phyloP scores from a whole-genome alignment of 2,797 vertebrate species.

The Spinibarbus caldwelli region DNA sequence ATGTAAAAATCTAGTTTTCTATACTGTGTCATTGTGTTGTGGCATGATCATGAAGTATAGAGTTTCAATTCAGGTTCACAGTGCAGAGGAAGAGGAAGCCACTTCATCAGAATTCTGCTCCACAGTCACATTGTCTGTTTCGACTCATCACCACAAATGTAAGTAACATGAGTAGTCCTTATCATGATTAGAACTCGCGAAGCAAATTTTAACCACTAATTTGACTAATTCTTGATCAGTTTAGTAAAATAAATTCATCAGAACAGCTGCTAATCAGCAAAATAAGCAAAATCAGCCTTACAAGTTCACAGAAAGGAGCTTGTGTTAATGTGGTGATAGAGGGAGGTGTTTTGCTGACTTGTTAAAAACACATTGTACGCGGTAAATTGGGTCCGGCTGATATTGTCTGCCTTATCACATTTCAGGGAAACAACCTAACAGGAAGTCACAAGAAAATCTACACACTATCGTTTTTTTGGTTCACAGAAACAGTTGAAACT shows the following conservation, averaged over 20 bases:
- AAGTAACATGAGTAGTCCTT: conserved; percentile 32
- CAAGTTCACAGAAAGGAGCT: neutral
- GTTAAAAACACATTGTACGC: neutral
- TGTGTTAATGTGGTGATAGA: conserved; percentile 14
- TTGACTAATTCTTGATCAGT: conserved; percentile 19
- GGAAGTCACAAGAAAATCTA: conserved; percentile 40
- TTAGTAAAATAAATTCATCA: neutral
- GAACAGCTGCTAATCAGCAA: neutral
- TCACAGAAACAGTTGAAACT: neutral
- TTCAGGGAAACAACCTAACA: conserved; percentile 32
- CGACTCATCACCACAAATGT: conserved; percentile 71
- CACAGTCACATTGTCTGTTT: conserved; percentile 43
- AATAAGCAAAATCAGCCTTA: neutral
- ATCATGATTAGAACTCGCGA: neutral
- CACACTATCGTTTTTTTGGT: neutral
- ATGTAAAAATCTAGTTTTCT: neutral
- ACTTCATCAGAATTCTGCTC: conserved; percentile 62
- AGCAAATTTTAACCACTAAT: neutral
- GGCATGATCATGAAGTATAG: neutral
- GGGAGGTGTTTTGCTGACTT: conserved; percentile 9
- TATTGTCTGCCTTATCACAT: conserved; percentile 19
- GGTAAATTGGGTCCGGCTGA: neutral
- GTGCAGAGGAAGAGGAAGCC: conserved; percentile 77
- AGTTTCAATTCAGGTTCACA: conserved; percentile 71
- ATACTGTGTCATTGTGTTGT: neutral